phyloP scores from a whole-genome alignment of 2,888 invertebrate genomes.

The Choristoneura rosaceana region DNA sequence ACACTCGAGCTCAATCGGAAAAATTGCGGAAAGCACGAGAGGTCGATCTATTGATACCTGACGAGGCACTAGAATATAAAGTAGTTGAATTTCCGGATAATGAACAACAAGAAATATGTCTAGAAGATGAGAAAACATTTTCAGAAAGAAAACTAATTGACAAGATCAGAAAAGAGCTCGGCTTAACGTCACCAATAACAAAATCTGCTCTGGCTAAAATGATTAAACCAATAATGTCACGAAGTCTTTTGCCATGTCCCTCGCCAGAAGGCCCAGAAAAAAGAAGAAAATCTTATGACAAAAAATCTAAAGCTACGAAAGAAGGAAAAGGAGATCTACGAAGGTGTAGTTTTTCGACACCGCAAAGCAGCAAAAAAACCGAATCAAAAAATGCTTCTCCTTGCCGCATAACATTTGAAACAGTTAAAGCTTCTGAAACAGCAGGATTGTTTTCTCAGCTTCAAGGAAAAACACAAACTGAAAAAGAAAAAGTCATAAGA shows the following conservation, averaged over 20 bases:
- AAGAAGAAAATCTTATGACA: background rate
- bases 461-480: slow-evolving; percentile 26
- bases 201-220: background rate
- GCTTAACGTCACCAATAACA: background rate
- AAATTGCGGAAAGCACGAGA: background rate
- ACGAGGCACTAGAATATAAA: background rate
- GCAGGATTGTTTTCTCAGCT: background rate
- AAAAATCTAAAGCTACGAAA: background rate
- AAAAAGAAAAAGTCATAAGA: background rate
- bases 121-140: background rate
- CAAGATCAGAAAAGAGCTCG: slow-evolving; percentile 2
- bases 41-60: background rate
- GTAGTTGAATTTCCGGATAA: background rate
- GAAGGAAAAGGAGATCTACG: background rate
- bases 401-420: background rate
- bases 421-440: background rate
- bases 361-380: background rate
- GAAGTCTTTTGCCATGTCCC: background rate
- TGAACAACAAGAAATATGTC: background rate
- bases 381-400: background rate
- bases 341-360: background rate
- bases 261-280: background rate
- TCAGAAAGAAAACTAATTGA: slow-evolving; percentile 12
- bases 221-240: background rate
- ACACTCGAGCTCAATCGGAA: slow-evolving; percentile 6